Evolutionary conservation across 2,888 invertebrate species (phyloP), one percentile per base, ranked within the genome.

Genomic region (Deilephila porcellus): DNA sequence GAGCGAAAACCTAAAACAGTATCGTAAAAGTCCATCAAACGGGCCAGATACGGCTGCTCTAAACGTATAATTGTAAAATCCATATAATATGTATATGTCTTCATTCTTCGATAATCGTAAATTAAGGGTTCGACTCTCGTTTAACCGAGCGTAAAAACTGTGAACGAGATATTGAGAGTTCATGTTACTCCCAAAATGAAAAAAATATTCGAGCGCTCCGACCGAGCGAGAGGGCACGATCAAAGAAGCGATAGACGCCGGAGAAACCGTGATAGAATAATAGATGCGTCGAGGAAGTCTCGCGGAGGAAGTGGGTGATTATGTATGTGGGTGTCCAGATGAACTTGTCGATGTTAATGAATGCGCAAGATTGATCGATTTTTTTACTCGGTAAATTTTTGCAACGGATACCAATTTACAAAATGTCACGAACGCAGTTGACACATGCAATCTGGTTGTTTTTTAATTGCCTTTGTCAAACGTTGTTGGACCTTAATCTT

Each of bases 101-200:
- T 92, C 87, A 90, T 90, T 88, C 80, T 82, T 83, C 91, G 88
- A 91, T 92, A 91, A 92, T 92, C 93, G 88, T 93, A 93, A 93
- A 93, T 93, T 92, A 90, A 88, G 86, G 67, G 85, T 76, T 87
- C 87, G 84, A 87, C 85, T 86, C 84, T 84, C 85, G 88, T 86
- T 91, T 86, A 91, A 94, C 91, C 85, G 91, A 91, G 92, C 92
- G 92, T 93, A 90, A 92, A 93, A 93, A 91, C 91, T 91, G 91
- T 89, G 87, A 87, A 86, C 88, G 83, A 86, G 88, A 87, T 88
- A 91, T 91, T 91, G 91, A 90, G 90, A 91, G 93, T 92, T 93
- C 93, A 91, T 90, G 91, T 93, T 93, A 91, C 92, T 90, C 81
- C 84, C 79, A 88, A 90, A 90, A 87, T 82, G 82, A 88, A 91